Evolutionary conservation across 2,113 vertebrate genomes (phyloP).

Genomic region (Budorcas taxicolor): DNA sequence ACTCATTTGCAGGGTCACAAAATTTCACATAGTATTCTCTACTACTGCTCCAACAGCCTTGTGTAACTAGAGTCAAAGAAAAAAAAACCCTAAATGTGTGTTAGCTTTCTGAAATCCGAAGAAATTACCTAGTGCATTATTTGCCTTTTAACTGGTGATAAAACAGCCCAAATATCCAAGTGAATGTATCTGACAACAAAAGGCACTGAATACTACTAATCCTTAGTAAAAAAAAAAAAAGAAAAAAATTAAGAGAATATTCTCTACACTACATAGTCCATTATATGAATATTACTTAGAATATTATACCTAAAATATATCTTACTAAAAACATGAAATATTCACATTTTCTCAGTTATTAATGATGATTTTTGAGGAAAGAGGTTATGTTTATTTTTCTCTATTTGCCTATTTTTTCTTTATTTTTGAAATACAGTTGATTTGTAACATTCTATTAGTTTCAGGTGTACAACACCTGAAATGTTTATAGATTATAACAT

Average conservation of each 20-base stretch:
- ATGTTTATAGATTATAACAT: background rate
- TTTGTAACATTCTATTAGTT: background rate
- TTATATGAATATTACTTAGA: background rate
- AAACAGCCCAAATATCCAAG: background rate
- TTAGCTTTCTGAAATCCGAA: background rate
- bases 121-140: background rate
- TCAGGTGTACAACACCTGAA: background rate
- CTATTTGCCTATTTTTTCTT: background rate
- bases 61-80: background rate
- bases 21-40: background rate
- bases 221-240: background rate
- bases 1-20: background rate
- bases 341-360: background rate
- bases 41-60: background rate
- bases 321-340: constrained; percentile 22
- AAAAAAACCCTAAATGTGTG: background rate
- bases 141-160: background rate
- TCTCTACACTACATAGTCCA: background rate
- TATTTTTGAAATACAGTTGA: background rate
- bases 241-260: background rate
- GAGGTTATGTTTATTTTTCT: background rate
- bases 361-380: background rate
- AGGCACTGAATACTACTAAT: background rate
- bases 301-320: background rate
- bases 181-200: background rate